Evolutionary conservation across 2,113 vertebrate genomes (phyloP), one percentile per base, ranked within the genome.

Genomic region (Lynx canadensis): DNA sequence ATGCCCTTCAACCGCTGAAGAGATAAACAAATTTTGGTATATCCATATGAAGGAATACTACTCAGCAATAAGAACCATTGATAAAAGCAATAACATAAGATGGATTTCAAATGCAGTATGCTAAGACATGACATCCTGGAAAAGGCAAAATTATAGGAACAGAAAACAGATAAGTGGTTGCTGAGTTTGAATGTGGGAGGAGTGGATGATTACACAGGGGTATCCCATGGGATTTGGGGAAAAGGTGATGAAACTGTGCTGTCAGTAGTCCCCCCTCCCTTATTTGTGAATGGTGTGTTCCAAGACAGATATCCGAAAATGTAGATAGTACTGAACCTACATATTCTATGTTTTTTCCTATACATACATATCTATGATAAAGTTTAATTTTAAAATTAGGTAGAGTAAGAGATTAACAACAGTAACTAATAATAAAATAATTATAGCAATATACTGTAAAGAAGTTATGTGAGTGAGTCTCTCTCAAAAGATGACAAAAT

Each of bases 141-240:
- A 86, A 82, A 90, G 13, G 55, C 6, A 89, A 94, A 92, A 38
- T 82, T 91, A 87, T 6, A 91, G 48, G 86, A 95, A 78, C 3
- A 96, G 55, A 65, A 88, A 78, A 45, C 9, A 89, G 27, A 76
- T 68, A 10, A n/a, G 21, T 85, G 65, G 73, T 27, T 45, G 18
- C 33, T 23, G 31, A 29, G 10, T 41, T 66, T 87, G 41, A 71
- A 66, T 31, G n/a, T n/a, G 16, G 27, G 38, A 83, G 38, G 63
- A 55, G 19, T 18, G 38, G 41, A 1, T 21, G 31, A 85, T 29
- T 48, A 73, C 15, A 89, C 38, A 50, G 21, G 16, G 33, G 5
- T 76, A 15, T 60, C 31, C 52, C 45, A 2, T 55, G 36, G 68
- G 4, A 86, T 76, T 69, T 48, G 31, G 7, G 4, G 68, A 45